These are phyloP conservation scores for Chloroceryle amazona DNA, from an alignment of 2,797 vertebrate species.

Conservation along the genomic window DNA sequence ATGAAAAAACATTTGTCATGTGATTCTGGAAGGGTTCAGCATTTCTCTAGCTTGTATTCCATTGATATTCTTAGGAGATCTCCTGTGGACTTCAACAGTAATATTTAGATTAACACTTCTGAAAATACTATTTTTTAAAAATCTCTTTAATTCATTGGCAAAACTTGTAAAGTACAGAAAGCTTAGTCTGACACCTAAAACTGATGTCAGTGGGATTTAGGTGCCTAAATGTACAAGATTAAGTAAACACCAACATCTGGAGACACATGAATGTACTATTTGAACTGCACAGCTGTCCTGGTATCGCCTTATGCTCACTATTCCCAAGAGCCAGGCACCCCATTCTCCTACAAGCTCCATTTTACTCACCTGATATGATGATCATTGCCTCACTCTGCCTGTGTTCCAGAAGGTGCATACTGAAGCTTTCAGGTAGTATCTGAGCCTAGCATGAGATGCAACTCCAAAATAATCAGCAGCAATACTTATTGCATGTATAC, in stretches of 20 bases:
- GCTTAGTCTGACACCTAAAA: neutral
- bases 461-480: neutral
- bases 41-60: neutral
- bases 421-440: neutral
- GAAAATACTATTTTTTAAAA: neutral
- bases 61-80: neutral
- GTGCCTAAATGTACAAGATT: neutral
- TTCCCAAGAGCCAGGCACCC: neutral
- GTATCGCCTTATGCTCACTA: neutral
- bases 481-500: neutral
- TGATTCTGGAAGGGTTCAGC: neutral
- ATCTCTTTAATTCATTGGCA: neutral
- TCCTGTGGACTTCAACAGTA: neutral
- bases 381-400: neutral
- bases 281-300: neutral
- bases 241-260: neutral
- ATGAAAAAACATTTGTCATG: neutral
- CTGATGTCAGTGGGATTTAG: neutral
- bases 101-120: neutral
- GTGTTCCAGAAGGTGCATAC: neutral
- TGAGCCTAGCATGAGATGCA: neutral
- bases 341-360: neutral
- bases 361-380: neutral
- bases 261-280: neutral
- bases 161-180: neutral